Conservation (phyloP, 2,113 vertebrate species). For the Vimba vimba region DNA sequence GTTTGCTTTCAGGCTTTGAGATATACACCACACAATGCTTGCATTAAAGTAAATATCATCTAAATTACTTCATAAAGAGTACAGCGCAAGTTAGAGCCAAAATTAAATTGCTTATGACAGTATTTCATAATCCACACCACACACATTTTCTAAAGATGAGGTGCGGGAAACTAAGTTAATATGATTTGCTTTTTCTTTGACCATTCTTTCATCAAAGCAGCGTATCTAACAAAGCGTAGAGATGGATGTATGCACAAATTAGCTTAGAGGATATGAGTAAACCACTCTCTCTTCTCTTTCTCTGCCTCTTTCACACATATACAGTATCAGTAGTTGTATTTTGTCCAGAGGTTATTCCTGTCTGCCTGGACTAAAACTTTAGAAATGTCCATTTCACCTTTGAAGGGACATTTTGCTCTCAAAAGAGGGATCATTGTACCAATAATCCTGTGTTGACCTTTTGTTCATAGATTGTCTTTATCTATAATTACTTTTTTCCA, state of each 20-base stretch:
- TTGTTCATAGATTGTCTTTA: slow-evolving; percentile 71
- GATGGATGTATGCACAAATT: neutral
- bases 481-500: slow-evolving; percentile 79
- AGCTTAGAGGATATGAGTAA: neutral
- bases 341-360: slow-evolving; percentile 43
- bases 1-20: neutral
- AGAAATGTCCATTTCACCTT: slow-evolving; percentile 62
- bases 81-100: neutral
- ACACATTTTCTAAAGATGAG: slow-evolving; percentile 17
- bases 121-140: neutral
- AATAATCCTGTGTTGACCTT: slow-evolving; percentile 57
- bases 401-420: slow-evolving; percentile 70
- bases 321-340: neutral
- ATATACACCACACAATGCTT: neutral
- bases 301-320: neutral
- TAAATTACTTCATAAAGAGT: slow-evolving; percentile 28
- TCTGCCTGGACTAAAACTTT: slow-evolving; percentile 63
- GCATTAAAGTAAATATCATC: slow-evolving; percentile 1
- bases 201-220: slow-evolving; percentile 21
- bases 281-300: neutral
- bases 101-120: neutral
- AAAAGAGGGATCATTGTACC: slow-evolving; percentile 62
- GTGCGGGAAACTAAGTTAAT: neutral
- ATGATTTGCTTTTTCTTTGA: neutral
- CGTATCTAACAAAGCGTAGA: neutral